These are phyloP conservation scores for Lepidothrix coronata DNA, from an alignment of 2,113 vertebrate genomes.

Conservation along the genomic window DNA sequence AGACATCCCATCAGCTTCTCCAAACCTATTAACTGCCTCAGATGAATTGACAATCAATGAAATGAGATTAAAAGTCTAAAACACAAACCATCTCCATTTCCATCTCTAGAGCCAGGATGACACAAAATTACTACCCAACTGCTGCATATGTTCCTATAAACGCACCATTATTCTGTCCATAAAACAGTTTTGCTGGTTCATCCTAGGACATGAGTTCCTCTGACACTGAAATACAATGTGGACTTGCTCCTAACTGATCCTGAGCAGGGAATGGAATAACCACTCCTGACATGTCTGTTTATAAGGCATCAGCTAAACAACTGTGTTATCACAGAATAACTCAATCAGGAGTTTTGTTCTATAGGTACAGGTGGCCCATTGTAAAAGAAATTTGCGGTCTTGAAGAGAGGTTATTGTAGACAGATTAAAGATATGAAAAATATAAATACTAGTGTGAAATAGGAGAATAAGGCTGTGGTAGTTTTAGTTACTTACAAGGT, in stretches of 20 bases:
- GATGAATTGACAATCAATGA: slow-evolving; percentile 6
- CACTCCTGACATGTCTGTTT: background rate
- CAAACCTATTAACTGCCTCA: background rate
- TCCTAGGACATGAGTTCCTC: background rate
- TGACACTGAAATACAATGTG: background rate
- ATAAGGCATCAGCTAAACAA: background rate
- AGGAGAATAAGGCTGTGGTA: background rate
- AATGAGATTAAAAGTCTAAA: background rate
- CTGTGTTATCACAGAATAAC: background rate
- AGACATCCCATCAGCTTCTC: background rate
- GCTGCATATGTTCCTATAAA: background rate
- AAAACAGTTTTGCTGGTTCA: background rate
- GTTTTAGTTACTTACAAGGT: background rate
- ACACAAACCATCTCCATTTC: background rate
- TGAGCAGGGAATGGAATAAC: background rate
- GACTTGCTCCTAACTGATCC: background rate
- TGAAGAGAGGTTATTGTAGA: background rate
- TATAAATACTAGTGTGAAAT: background rate
- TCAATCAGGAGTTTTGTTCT: background rate
- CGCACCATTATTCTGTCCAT: background rate
- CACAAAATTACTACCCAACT: background rate
- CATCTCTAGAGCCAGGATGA: background rate
- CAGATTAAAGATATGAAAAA: background rate
- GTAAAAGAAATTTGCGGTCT: background rate
- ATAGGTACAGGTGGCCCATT: background rate